A percentile compares a stretch with the other conserved stretches of the same genome.
Evolutionary conservation across 53 echinoderm and acorn worm genomes (phyloP).

Genomic region (Stichopus horrens): DNA sequence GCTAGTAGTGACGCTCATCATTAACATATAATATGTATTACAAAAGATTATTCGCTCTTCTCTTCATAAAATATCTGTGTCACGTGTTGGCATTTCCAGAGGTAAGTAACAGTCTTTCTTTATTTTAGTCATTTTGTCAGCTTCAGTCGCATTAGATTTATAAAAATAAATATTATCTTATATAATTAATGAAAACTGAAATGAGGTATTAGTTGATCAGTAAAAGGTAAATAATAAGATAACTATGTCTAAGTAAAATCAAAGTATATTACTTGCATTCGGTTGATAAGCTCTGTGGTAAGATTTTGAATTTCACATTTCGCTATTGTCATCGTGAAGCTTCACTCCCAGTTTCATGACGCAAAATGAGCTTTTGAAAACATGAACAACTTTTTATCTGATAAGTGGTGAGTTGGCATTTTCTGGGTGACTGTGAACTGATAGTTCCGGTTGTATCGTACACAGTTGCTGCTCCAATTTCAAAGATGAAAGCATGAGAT

Average conservation of each 20-base stretch:
- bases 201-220: background rate
- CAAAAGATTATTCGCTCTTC: background rate
- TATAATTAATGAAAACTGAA: background rate
- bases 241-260: background rate
- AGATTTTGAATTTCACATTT: too few relatives aligned
- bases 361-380: too few relatives aligned
- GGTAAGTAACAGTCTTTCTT: background rate
- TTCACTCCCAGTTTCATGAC: too few relatives aligned
- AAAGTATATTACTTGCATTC: background rate
- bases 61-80: background rate
- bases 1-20: background rate
- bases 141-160: too few relatives aligned
- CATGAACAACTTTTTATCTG: too few relatives aligned
- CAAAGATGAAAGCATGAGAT: too few relatives aligned
- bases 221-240: background rate
- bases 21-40: background rate
- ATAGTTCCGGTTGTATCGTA: too few relatives aligned
- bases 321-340: too few relatives aligned
- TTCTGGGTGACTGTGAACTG: too few relatives aligned
- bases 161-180: background rate
- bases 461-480: too few relatives aligned
- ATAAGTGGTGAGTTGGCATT: too few relatives aligned
- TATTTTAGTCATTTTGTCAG: background rate
- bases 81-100: slow-evolving; percentile 24
- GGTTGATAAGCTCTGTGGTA: too few relatives aligned